Percentiles rank a stretch among this genome's conserved stretches.
Conservation (phyloP, 2,113 vertebrate genomes). For the Nothobranchius furzeri region DNA sequence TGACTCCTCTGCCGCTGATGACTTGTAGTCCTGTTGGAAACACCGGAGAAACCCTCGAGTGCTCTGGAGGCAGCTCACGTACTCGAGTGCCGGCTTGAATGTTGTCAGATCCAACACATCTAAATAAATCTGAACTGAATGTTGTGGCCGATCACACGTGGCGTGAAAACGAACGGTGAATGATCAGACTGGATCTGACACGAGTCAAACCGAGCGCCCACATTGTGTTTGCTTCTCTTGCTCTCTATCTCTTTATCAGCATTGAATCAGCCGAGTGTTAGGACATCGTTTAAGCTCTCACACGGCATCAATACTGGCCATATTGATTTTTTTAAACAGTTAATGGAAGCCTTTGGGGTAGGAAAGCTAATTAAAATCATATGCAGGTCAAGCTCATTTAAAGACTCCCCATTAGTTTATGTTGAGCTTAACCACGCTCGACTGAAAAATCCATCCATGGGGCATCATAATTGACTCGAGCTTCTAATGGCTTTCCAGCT, state of each 20-base stretch:
- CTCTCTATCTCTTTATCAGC: slow-evolving; percentile 55
- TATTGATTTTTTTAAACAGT: slow-evolving; percentile 78
- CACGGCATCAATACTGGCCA: slow-evolving; percentile 68
- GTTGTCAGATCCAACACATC: slow-evolving; percentile 18
- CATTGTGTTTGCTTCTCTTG: slow-evolving; percentile 40
- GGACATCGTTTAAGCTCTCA: slow-evolving; percentile 73
- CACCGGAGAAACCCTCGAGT: slow-evolving; percentile 14
- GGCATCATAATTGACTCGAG: slow-evolving; percentile 75
- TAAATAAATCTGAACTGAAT: slow-evolving; percentile 22
- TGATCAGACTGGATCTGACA: slow-evolving; percentile 16
- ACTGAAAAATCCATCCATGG: slow-evolving; percentile 78
- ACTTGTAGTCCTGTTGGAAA: slow-evolving; percentile 28
- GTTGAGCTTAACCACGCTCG: slow-evolving; percentile 76
- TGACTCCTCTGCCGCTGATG: slow-evolving; percentile 43
- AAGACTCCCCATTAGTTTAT: slow-evolving; percentile 80
- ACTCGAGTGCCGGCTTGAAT: neutral
- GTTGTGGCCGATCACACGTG: neutral
- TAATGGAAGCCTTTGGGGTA: slow-evolving; percentile 81
- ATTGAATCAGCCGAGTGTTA: slow-evolving; percentile 65
- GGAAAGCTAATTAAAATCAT: slow-evolving; percentile 82
- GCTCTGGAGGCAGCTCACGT: slow-evolving; percentile 6
- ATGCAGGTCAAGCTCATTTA: slow-evolving; percentile 81
- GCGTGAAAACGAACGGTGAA: slow-evolving; percentile 12
- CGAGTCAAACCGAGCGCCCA: slow-evolving; percentile 40
- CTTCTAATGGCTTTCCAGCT: slow-evolving; percentile 76